Evolutionary conservation across 2,113 vertebrate genomes (phyloP).

Genomic region (Marmota monax): DNA sequence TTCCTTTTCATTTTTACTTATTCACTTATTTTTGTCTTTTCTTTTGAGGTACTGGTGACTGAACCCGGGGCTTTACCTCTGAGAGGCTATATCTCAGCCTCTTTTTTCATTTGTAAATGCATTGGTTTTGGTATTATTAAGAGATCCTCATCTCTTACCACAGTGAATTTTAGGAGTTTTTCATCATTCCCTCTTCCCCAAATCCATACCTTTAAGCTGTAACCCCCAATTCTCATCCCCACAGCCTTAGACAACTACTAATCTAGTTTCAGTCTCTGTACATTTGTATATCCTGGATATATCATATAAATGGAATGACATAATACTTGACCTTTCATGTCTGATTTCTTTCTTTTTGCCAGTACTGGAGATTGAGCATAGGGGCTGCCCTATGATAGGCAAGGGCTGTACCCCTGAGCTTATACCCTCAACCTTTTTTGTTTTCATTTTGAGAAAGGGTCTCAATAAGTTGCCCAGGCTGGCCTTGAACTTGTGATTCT

Average conservation of each 20-base stretch:
- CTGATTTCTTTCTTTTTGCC: conserved; percentile 9
- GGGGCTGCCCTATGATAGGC: no score
- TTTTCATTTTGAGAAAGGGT: background rate
- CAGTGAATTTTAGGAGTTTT: background rate
- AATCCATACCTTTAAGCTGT: background rate
- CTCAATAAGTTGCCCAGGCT: background rate
- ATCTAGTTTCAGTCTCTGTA: background rate
- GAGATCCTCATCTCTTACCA: background rate
- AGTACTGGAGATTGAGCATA: background rate
- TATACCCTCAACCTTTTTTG: background rate
- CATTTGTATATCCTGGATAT: background rate
- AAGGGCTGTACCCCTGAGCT: background rate
- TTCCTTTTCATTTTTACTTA: background rate
- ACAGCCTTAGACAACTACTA: background rate
- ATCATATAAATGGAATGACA: conserved; percentile 3
- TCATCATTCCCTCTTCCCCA: background rate
- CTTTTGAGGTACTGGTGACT: background rate
- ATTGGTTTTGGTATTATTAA: background rate
- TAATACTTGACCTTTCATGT: background rate
- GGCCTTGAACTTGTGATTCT: background rate
- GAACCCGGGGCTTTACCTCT: background rate
- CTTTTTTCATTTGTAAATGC: background rate
- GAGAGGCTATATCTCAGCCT: background rate
- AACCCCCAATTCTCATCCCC: background rate
- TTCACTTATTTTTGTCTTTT: background rate